These are phyloP conservation scores for Todiramphus saurophagus DNA, from an alignment of 2,113 vertebrate genomes.

Conservation along the genomic window DNA sequence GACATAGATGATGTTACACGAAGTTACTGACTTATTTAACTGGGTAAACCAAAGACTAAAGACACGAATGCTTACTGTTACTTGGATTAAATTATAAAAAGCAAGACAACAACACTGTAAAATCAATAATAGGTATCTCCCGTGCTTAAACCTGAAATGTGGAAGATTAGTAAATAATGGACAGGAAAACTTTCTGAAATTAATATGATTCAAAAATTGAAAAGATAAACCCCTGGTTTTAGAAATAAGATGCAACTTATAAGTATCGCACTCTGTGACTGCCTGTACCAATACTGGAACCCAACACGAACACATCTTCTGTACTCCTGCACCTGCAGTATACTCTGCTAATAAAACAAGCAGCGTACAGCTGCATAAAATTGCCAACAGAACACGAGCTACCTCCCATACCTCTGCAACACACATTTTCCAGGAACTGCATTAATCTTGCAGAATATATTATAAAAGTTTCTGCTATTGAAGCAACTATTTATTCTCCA, in stretches of 20 bases:
- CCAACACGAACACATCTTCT: fast-evolving
- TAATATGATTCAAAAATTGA: not conserved
- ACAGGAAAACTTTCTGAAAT: not conserved
- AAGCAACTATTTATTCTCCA: not conserved
- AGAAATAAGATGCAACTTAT: not conserved
- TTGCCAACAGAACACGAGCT: fast-evolving
- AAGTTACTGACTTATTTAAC: not conserved
- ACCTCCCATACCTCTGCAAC: not conserved
- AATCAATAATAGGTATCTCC: not conserved
- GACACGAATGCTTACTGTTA: not conserved
- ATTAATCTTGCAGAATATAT: not conserved
- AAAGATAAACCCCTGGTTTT: not conserved
- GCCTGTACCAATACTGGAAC: not conserved
- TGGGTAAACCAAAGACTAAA: not conserved
- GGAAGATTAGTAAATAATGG: not conserved
- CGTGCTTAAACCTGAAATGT: not conserved
- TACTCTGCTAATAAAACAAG: not conserved
- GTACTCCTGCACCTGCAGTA: not conserved
- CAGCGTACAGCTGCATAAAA: not conserved
- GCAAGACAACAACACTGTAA: not conserved
- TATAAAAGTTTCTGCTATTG: not conserved
- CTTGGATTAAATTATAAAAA: not conserved
- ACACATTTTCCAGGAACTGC: not conserved
- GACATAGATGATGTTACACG: not conserved
- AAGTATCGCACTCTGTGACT: not conserved